These are phyloP conservation scores for Seira musarum DNA, from an alignment of 2,888 invertebrate species.

Conservation along the genomic window DNA sequence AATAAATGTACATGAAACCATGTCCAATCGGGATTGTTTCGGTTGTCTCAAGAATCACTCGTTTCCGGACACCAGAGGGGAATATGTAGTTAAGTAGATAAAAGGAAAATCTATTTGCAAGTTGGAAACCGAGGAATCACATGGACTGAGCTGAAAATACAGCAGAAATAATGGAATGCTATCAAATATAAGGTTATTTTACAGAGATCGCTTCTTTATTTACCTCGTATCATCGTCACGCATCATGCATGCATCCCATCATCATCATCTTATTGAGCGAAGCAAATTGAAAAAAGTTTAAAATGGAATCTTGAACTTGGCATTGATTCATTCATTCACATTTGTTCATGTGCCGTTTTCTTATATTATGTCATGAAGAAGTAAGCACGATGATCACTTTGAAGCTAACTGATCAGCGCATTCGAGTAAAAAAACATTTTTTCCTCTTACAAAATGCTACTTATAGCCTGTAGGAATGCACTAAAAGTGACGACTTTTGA, in stretches of 20 bases:
- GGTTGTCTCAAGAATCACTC: constrained; percentile 41
- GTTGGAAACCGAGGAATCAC: background rate
- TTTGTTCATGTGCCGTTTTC: background rate
- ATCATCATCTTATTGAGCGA: constrained; percentile 33
- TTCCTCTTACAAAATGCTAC: no score
- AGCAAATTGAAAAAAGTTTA: constrained; percentile 50
- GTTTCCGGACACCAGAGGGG: constrained; percentile 15
- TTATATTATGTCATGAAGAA: no score
- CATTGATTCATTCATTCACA: constrained; percentile 43
- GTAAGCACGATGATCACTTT: no score
- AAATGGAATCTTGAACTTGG: constrained; percentile 49
- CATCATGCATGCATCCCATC: constrained; percentile 28
- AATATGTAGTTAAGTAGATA: constrained; percentile 18
- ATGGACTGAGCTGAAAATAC: no score
- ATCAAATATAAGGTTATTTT: background rate
- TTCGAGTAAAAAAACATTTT: no score
- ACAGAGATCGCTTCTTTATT: background rate
- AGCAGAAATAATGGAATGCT: no score
- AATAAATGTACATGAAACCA: constrained; percentile 34
- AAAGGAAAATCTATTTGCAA: constrained; percentile 3
- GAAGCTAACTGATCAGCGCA: no score
- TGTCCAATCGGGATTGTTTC: constrained; percentile 50
- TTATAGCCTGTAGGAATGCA: no score
- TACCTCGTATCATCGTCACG: constrained; percentile 42
- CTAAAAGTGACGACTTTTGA: background rate